Evolutionary conservation across 2,888 invertebrate genomes (phyloP).

Genomic region (Ferdinandea cuprea): DNA sequence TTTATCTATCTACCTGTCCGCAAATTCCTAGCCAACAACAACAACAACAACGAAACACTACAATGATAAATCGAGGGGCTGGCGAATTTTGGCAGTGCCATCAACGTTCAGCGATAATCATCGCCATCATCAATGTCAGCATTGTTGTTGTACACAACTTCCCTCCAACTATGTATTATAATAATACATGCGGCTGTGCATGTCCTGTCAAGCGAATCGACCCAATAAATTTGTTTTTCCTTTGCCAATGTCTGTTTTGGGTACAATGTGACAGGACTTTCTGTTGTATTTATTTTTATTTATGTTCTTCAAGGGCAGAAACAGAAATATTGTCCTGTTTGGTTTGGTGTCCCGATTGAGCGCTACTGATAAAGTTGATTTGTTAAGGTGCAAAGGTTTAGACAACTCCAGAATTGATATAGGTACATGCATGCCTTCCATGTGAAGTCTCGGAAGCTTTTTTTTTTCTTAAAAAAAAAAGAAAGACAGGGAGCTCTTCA

Average conservation of each 20-base stretch:
- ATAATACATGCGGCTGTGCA: no score
- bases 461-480: no score
- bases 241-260: slow-evolving; percentile 53
- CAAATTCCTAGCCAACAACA: slow-evolving; percentile 41
- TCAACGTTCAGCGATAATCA: slow-evolving; percentile 60
- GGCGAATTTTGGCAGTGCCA: slow-evolving; percentile 65
- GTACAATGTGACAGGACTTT: slow-evolving; percentile 58
- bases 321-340: slow-evolving; percentile 61
- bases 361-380: slow-evolving; percentile 64
- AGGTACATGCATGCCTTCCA: slow-evolving; percentile 16
- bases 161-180: not conserved
- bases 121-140: slow-evolving; percentile 42
- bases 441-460: slow-evolving; percentile 20
- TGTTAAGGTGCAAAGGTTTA: slow-evolving; percentile 41
- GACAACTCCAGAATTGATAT: not conserved
- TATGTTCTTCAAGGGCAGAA: slow-evolving; percentile 56
- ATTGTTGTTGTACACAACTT: slow-evolving; percentile 1
- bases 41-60: no score
- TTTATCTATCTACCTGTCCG: slow-evolving; percentile 43
- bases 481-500: slow-evolving; percentile 45
- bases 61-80: slow-evolving; percentile 66
- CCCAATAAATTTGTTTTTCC: slow-evolving; percentile 48
- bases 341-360: slow-evolving; percentile 43
- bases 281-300: slow-evolving; percentile 65
- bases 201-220: slow-evolving; percentile 72